Conservation (phyloP, 2,113 vertebrate genomes). For the Circaetus cinerascens region DNA sequence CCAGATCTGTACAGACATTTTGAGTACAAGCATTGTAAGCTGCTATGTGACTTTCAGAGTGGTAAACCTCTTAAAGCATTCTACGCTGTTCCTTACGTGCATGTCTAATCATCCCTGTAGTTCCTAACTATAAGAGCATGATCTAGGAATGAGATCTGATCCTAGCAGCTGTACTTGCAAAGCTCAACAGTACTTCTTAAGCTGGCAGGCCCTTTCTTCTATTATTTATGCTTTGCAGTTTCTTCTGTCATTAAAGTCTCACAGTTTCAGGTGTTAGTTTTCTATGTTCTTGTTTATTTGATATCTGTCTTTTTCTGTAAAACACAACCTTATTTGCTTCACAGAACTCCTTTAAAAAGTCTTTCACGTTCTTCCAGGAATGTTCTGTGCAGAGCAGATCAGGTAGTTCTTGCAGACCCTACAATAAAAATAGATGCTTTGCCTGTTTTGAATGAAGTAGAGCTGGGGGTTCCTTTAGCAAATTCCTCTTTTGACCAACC, state of each 20-base stretch:
- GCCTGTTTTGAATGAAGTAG: neutral
- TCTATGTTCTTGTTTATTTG: neutral
- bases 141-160: neutral
- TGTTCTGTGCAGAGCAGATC: neutral
- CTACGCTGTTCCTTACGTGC: fast-evolving
- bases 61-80: neutral
- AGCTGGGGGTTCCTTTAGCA: neutral
- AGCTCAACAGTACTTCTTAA: neutral
- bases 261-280: neutral
- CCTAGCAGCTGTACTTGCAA: neutral
- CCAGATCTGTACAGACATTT: neutral
- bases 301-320: neutral
- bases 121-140: neutral
- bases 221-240: neutral
- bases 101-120: neutral
- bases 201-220: neutral
- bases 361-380: neutral
- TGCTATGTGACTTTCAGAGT: neutral
- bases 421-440: neutral
- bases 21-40: neutral
- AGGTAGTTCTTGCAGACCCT: neutral
- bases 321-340: neutral
- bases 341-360: neutral
- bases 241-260: neutral
- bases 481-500: neutral